Conservation (phyloP, 2,113 vertebrate genomes). For the Phasianus colchicus region DNA sequence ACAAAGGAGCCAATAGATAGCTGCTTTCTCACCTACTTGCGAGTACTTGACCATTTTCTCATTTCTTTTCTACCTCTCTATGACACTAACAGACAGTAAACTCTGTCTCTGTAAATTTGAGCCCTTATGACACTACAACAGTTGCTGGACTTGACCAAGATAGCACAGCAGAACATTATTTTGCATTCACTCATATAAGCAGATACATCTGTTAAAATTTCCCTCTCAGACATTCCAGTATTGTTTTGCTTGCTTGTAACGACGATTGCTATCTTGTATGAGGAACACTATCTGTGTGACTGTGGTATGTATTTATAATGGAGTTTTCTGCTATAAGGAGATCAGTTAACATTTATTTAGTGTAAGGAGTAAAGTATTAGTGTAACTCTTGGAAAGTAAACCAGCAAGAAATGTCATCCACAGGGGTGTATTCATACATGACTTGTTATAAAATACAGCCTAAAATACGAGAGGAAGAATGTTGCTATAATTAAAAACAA, state of each 20-base stretch:
- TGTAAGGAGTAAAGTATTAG: background rate
- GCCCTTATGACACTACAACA: background rate
- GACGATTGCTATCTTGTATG: background rate
- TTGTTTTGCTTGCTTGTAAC: background rate
- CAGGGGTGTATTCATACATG: conserved; percentile 22
- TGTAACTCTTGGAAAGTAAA: background rate
- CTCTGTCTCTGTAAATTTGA: background rate
- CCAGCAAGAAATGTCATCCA: conserved; percentile 3
- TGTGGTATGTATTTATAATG: background rate
- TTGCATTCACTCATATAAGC: background rate
- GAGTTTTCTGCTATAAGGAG: background rate
- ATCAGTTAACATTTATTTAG: background rate
- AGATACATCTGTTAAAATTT: background rate
- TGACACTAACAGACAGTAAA: background rate
- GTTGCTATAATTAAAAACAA: conserved; percentile 65
- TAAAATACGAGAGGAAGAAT: conserved; percentile 56
- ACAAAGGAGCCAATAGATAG: conserved; percentile 37
- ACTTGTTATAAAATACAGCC: conserved; percentile 46
- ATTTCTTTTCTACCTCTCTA: conserved; percentile 13
- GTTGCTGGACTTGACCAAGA: background rate
- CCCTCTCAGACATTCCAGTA: background rate
- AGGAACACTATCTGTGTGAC: background rate
- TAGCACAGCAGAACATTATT: background rate
- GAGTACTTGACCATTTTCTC: background rate
- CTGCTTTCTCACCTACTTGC: conserved; percentile 53